phyloP scores from a whole-genome alignment of 2,797 vertebrate species.

The Gephyroberyx darwinii region DNA sequence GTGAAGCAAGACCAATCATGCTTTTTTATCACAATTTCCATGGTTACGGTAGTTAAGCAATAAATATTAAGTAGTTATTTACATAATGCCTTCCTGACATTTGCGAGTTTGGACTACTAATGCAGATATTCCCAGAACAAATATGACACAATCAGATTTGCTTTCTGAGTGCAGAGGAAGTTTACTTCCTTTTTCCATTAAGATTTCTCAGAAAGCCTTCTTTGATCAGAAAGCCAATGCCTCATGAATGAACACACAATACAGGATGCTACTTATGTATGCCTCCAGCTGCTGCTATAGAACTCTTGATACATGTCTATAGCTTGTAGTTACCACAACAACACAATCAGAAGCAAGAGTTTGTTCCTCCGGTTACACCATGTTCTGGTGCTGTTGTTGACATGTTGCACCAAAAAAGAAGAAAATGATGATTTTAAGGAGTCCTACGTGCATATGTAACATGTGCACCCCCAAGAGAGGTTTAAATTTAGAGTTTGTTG shows the following conservation, averaged over 20 bases:
- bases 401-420: conserved; percentile 35
- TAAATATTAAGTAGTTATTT: neutral
- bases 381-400: conserved; percentile 42
- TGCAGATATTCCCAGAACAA: neutral
- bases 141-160: neutral
- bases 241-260: neutral
- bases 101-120: neutral
- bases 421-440: conserved; percentile 17
- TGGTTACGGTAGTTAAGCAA: neutral
- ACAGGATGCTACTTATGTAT: conserved; percentile 20
- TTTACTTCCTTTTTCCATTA: no score
- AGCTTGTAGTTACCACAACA: conserved; percentile 20
- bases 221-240: conserved; percentile 21
- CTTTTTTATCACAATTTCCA: neutral
- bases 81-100: neutral
- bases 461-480: conserved; percentile 34
- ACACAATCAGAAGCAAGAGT: conserved; percentile 20
- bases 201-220: neutral
- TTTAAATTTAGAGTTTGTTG: conserved; percentile 63
- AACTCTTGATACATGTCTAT: conserved; percentile 29
- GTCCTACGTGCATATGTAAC: conserved; percentile 43
- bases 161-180: neutral
- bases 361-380: conserved; percentile 13
- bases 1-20: conserved; percentile 9
- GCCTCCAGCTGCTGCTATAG: conserved; percentile 20